A percentile compares a stretch with the other conserved stretches of the same genome.
phyloP scores from a whole-genome alignment of 2,113 vertebrate genomes.

The Pholis gunnellus region DNA sequence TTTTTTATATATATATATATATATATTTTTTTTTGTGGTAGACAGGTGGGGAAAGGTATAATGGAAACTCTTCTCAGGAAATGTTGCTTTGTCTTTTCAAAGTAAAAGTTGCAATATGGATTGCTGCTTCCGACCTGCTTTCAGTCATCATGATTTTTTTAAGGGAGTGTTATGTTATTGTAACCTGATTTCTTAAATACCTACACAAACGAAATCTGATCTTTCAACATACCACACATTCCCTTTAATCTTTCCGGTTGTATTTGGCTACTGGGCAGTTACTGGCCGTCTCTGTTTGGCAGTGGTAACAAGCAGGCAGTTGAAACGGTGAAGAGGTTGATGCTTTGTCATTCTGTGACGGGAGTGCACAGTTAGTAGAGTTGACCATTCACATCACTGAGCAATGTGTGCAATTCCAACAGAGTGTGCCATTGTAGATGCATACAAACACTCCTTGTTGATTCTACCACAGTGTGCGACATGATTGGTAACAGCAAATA shows the following conservation, averaged over 20 bases:
- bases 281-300: background rate
- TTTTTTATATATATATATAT: no score
- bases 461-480: background rate
- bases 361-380: background rate
- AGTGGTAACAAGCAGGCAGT: background rate
- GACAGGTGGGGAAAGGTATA: background rate
- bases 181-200: background rate
- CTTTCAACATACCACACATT: background rate
- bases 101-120: background rate
- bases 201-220: background rate
- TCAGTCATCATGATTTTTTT: background rate
- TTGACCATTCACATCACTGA: background rate
- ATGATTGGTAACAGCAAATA: background rate
- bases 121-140: background rate
- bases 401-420: background rate
- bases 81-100: background rate
- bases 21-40: background rate
- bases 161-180: background rate
- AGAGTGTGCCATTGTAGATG: background rate
- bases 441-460: background rate
- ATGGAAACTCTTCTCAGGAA: background rate
- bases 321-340: background rate
- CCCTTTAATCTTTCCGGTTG: background rate
- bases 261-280: background rate
- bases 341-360: background rate